A percentile compares a stretch with the other conserved stretches of the same genome.
Evolutionary conservation across 1,140 invertebrate genomes (phyloP).

Genomic region (Dermatophagoides farinae): DNA sequence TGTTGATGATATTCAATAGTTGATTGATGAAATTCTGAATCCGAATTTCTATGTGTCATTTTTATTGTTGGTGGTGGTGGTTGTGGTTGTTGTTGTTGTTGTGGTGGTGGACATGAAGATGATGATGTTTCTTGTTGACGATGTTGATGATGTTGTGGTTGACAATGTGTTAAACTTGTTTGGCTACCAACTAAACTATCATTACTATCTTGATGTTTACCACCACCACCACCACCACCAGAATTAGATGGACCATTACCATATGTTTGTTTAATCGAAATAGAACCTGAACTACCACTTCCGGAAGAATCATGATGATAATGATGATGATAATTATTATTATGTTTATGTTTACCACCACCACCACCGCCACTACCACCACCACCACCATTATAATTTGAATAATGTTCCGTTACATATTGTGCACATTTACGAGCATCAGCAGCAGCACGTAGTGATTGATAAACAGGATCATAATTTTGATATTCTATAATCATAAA

Average conservation of each 20-base stretch:
- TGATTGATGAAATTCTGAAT: neutral
- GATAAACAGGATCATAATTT: conserved; percentile 62
- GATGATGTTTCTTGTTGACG: too few relatives aligned
- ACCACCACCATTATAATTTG: neutral
- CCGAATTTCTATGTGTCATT: neutral
- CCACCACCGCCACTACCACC: neutral
- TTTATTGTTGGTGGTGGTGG: too few relatives aligned
- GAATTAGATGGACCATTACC: too few relatives aligned
- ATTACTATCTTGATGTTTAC: neutral
- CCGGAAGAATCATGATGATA: neutral
- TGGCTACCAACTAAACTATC: too few relatives aligned
- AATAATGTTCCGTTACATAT: neutral
- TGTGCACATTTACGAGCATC: conserved; percentile 36
- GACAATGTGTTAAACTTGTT: too few relatives aligned
- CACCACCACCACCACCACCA: neutral
- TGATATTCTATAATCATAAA: neutral
- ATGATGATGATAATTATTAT: neutral
- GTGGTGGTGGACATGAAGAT: neutral
- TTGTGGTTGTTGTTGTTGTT: neutral
- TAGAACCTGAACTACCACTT: neutral
- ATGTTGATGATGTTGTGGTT: neutral
- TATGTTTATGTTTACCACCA: neutral
- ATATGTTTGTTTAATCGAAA: too few relatives aligned
- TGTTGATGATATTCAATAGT: neutral
- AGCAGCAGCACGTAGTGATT: conserved; percentile 72